phyloP scores from a whole-genome alignment of 2,113 vertebrate genomes.

The Xenus cinereus region DNA sequence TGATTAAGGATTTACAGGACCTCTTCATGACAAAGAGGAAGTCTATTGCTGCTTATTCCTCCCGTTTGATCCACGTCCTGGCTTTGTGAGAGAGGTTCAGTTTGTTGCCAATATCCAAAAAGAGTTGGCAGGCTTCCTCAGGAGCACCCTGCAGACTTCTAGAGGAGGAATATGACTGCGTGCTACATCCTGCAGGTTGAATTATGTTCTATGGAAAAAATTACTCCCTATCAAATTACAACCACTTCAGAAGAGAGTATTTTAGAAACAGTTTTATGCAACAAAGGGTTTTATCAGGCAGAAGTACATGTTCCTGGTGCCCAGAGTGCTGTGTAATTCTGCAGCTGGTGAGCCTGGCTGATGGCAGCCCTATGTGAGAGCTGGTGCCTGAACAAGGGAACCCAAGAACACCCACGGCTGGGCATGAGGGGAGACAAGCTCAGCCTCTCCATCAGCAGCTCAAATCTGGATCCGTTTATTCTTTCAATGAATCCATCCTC shows the following conservation, averaged over 20 bases:
- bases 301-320: background rate
- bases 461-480: background rate
- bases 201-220: background rate
- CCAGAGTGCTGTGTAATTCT: background rate
- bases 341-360: background rate
- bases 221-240: background rate
- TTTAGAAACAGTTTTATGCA: background rate
- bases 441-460: background rate
- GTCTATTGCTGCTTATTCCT: background rate
- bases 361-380: accelerated
- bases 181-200: background rate
- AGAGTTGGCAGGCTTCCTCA: background rate
- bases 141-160: background rate
- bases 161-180: background rate
- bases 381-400: background rate
- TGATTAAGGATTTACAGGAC: background rate
- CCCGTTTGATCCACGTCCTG: background rate
- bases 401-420: background rate
- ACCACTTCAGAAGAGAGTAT: background rate
- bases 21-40: background rate
- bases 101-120: background rate
- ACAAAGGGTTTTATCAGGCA: background rate
- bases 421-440: background rate
- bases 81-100: background rate
- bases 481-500: background rate